phyloP scores from a whole-genome alignment of 2,888 invertebrate genomes.

The Plutella xylostella region DNA sequence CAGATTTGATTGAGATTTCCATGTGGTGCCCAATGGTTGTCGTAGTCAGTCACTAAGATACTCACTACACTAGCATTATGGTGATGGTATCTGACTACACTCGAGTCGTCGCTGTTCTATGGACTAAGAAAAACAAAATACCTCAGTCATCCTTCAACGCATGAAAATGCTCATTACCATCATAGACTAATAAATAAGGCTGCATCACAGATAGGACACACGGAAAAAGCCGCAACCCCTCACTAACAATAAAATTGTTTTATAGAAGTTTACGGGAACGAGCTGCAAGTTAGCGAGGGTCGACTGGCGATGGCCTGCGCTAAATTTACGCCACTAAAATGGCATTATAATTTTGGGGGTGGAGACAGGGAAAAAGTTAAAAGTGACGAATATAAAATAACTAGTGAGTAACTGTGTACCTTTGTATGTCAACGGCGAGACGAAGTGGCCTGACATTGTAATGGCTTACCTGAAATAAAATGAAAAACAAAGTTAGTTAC shows the following conservation, averaged over 20 bases:
- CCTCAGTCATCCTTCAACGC: too few relatives aligned
- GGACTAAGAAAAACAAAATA: too few relatives aligned
- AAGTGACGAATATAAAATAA: background rate
- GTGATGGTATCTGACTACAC: too few relatives aligned
- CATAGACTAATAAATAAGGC: too few relatives aligned
- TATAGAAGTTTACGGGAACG: conserved; percentile 23
- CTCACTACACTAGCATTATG: too few relatives aligned
- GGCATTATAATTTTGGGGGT: conserved; percentile 1
- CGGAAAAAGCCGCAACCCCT: conserved; percentile 12
- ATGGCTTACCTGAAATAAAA: conserved; percentile 18
- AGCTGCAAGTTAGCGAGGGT: conserved; percentile 34
- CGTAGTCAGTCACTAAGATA: too few relatives aligned
- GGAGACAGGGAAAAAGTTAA: conserved; percentile 23
- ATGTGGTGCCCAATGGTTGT: too few relatives aligned
- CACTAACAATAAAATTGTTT: conserved; percentile 33
- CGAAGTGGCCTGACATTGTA: too few relatives aligned
- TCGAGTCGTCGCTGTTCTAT: too few relatives aligned
- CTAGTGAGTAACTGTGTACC: background rate
- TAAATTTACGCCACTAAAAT: conserved; percentile 29
- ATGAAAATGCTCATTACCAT: too few relatives aligned
- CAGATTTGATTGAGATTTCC: too few relatives aligned
- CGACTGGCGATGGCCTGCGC: conserved; percentile 26
- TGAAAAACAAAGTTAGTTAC: conserved; percentile 5
- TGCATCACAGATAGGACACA: background rate
- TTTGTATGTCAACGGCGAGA: background rate